Conservation (phyloP, 2,888 invertebrate species). For the Eupithecia insigniata region DNA sequence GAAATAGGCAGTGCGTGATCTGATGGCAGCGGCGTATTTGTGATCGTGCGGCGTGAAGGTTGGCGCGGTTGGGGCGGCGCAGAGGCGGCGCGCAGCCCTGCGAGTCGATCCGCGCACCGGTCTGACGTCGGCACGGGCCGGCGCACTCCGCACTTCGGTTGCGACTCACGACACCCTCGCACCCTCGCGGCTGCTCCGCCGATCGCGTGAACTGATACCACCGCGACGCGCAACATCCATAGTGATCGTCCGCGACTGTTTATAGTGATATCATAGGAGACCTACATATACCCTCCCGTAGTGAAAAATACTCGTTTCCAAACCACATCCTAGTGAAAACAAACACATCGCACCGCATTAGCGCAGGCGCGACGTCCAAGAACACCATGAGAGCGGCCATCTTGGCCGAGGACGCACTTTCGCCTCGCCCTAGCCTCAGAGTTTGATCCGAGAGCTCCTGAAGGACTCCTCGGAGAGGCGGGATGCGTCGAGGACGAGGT, state of each 20-base stretch:
- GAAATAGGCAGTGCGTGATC: constrained; percentile 61
- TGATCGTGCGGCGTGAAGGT: constrained; percentile 63
- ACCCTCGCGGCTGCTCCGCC: constrained; percentile 53
- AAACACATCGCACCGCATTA: constrained; percentile 75
- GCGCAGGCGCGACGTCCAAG: constrained; percentile 79
- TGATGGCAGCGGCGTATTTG: constrained; percentile 72
- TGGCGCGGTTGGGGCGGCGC: constrained; percentile 52
- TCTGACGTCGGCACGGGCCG: constrained; percentile 70
- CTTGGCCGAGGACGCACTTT: constrained; percentile 80
- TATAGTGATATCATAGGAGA: constrained; percentile 50
- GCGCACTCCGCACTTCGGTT: constrained; percentile 66
- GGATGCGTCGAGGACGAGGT: constrained; percentile 70
- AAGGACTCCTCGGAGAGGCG: constrained; percentile 52
- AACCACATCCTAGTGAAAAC: constrained; percentile 72
- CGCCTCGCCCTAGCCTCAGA: constrained; percentile 81
- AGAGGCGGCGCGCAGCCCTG: constrained; percentile 50
- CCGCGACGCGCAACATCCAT: constrained; percentile 58
- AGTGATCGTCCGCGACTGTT: constrained; percentile 58
- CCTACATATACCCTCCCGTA: constrained; percentile 48
- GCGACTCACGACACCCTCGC: constrained; percentile 66
- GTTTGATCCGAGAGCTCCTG: constrained; percentile 64
- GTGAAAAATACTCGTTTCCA: constrained; percentile 53
- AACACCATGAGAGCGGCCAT: constrained; percentile 82
- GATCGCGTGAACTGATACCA: constrained; percentile 49
- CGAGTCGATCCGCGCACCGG: constrained; percentile 72